A percentile compares a stretch with the other conserved stretches of the same genome.
Conservation (phyloP, 2,113 vertebrate species). For the Forbesichthys agassizii region DNA sequence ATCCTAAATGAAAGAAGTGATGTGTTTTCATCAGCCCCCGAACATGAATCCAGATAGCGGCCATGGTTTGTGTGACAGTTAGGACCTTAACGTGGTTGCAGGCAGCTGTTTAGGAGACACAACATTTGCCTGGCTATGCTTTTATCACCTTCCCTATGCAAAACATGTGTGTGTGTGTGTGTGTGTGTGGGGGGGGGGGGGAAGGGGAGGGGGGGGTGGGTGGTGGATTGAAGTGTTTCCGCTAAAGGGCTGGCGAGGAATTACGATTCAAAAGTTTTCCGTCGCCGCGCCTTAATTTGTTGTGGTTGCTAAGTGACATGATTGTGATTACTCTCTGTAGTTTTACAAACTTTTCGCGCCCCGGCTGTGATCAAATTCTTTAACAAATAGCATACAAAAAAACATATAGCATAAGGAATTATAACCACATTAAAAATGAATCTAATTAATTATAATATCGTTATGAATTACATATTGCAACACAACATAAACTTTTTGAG, state of each 20-base stretch:
- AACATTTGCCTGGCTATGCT: not conserved
- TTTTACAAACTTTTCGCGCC: not conserved
- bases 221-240: not conserved
- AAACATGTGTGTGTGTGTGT: not conserved
- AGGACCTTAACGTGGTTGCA: not conserved
- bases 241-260: not conserved
- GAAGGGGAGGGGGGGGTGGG: too few species aligned
- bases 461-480: too few species aligned
- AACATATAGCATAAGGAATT: too few species aligned
- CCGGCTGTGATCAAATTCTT: too few species aligned
- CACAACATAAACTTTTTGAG: too few species aligned
- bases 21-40: too few species aligned
- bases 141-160: constrained; percentile 8
- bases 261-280: not conserved
- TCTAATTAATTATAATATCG: too few species aligned
- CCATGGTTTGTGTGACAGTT: not conserved
- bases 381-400: too few species aligned
- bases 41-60: not conserved
- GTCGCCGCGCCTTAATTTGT: not conserved
- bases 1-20: too few species aligned
- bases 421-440: too few species aligned
- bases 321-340: not conserved
- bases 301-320: not conserved
- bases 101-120: not conserved
- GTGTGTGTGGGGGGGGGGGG: not conserved